Evolutionary conservation across 2,888 invertebrate genomes (phyloP), one percentile per base, ranked within the genome.

Genomic region (Acrobasis suavella): DNA sequence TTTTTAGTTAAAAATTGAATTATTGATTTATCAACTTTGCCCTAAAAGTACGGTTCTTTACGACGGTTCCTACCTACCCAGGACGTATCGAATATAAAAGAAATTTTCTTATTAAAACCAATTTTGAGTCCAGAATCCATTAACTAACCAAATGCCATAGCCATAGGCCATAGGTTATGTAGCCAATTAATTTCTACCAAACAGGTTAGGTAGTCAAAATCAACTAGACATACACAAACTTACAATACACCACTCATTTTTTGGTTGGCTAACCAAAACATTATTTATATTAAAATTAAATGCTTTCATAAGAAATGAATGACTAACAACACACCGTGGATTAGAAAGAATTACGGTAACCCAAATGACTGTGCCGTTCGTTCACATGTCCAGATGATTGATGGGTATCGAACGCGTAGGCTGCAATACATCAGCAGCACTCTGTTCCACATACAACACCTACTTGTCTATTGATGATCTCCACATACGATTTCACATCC

Each of bases 401-500:
- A 90, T 85, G 82, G 79, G 75, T 77, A 85, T 85, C 80, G 78
- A 76, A 68, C 72, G 85, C 81, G 88, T 89, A 83, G 89, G 89
- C 72, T 73, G 82, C 72, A 73, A 79, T 78, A 81, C 80, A 82
- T 81, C 76, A 80, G 78, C 78, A 75, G 81, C 77, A 74, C 77
- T 77, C 76, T 72, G 76, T 78, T 78, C 86, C 82, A 85, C 81
- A 79, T 83, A 72, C 75, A 72, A 83, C 86, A 83, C 83, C 85
- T 81, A 84, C 83, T 81, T 77, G 72, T 73, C 71, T 69, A 80
- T 78, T 76, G 77, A 77, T 79, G 76, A 77, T 72, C 74, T 71
- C 81, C 81, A 76, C 82, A 81, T 70, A 81, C 72, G 80, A 78
- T 67, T 64, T 69, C 65, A 58, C 65, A 63, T 22, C 22, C 22